Evolutionary conservation across 92 coral and sea anemone species (phyloP).

Genomic region (Actinernus sp.): DNA sequence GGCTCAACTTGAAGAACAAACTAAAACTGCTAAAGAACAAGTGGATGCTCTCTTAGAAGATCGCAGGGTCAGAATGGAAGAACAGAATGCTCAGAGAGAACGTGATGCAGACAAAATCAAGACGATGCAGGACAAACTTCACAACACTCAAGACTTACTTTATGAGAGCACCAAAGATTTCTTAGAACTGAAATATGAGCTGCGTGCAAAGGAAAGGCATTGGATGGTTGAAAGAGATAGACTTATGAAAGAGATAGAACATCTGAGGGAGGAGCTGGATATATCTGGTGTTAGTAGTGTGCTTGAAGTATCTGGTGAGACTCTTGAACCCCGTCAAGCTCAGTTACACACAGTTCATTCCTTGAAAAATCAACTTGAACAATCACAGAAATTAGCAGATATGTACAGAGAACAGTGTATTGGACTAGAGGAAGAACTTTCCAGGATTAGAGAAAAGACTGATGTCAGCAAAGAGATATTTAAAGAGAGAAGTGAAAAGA

Average conservation of each 20-base stretch:
- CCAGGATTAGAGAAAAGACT: conserved; percentile 90
- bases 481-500: conserved; percentile 94
- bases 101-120: conserved; percentile 95
- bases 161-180: conserved; percentile 99
- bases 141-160: conserved; percentile 88
- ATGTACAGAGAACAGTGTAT: conserved; percentile 99
- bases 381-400: conserved; percentile 94
- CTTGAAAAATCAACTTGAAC: conserved; percentile 89
- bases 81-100: conserved; percentile 95
- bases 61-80: conserved; percentile 91
- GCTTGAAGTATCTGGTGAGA: conserved; percentile 91
- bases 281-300: conserved; percentile 77
- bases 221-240: conserved; percentile 99
- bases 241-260: conserved; percentile 88
- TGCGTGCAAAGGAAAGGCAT: conserved; percentile 94
- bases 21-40: conserved; percentile 93
- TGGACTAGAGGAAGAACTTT: conserved; percentile 93
- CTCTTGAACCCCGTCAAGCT: conserved; percentile 90
- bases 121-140: conserved; percentile 87
- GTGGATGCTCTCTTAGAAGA: conserved; percentile 90
- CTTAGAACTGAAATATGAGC: conserved; percentile 90
- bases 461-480: conserved; percentile 97
- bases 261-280: conserved; percentile 83
- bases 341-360: conserved; percentile 92
- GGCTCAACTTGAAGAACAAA: conserved; percentile 96